Evolutionary conservation across 2,113 vertebrate genomes (phyloP), one percentile per base, ranked within the genome.

Genomic region (Tupaia chinensis): DNA sequence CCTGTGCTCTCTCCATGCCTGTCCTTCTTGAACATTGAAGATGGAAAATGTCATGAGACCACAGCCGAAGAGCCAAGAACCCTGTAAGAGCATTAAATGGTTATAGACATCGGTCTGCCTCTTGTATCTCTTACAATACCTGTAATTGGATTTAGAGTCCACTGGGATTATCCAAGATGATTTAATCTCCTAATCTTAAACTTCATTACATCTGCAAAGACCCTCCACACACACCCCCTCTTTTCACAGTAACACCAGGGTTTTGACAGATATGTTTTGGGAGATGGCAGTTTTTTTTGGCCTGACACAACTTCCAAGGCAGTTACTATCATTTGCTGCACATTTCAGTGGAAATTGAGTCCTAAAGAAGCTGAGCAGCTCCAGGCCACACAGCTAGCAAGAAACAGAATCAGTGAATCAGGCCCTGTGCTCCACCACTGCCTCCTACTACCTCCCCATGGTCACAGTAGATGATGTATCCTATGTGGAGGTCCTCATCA

Each of bases 371-470:
- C 17, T 5, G 7, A 19, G 19, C 9, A 1, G 60, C 54, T 19
- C 78, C 16, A 13, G 9, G 5, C 8, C 23, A 13, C 54, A 15
- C 12, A 4, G 29, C 29, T 22, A 7, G 44, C 0, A 2, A 34
- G 25, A 2, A 11, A 14, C 11, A 16, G 92, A 29, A 15, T 6
- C 1, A 10, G 20, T 0, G 44, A 14, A 19, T 12, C 23, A 5
- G 53, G 3, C 0, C 0, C 14, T 0, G 4, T 0, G 11, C 12
- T 1, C 76, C 0, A 11, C 14, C 7, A 0, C 23, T 1, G 4
- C 1, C 1, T 60, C 61, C 0, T 1, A 1, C 3, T 5, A 2
- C 54, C 56, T 58, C 34, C 0, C 29, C 32, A 0, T 0, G 1
- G 54, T 2, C 56, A 1, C 2, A 19, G 20, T 1, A 17, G 19